Conservation (phyloP, 2,797 vertebrate species). For the Chloroceryle amazona region DNA sequence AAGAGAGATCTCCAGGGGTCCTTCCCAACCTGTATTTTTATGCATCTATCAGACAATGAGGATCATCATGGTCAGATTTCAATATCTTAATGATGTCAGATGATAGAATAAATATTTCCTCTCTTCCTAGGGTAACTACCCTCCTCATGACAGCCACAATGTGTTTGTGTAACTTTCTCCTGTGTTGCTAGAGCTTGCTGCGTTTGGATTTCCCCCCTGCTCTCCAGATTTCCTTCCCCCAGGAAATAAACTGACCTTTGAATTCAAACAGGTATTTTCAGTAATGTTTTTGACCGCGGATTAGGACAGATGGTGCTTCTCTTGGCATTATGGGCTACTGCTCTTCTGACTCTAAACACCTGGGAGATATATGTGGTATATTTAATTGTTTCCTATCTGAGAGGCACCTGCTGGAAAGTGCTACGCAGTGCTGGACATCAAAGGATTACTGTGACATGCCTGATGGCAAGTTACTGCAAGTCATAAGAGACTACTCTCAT, state of each 20-base stretch:
- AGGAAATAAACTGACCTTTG: constrained; percentile 3
- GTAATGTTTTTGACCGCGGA: not conserved
- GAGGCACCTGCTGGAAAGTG: not conserved
- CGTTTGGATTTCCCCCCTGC: not conserved
- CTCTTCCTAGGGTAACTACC: not conserved
- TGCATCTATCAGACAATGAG: not conserved
- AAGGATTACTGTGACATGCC: not conserved
- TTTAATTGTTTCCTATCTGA: not conserved
- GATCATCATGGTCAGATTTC: not conserved
- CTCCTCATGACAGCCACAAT: not conserved
- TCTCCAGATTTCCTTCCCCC: not conserved
- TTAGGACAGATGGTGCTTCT: not conserved
- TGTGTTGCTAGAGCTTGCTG: not conserved
- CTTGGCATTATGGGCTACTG: not conserved
- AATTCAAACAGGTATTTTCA: not conserved
- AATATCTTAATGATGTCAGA: not conserved
- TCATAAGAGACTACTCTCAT: not conserved
- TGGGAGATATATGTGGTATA: not conserved
- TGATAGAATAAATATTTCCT: not conserved
- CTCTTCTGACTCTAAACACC: not conserved
- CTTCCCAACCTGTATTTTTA: not conserved
- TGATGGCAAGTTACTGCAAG: not conserved
- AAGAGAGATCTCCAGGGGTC: not conserved
- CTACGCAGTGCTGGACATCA: not conserved
- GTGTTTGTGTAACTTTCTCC: not conserved